phyloP scores from a whole-genome alignment of 2,888 invertebrate species.

The Drosophila atripex region DNA sequence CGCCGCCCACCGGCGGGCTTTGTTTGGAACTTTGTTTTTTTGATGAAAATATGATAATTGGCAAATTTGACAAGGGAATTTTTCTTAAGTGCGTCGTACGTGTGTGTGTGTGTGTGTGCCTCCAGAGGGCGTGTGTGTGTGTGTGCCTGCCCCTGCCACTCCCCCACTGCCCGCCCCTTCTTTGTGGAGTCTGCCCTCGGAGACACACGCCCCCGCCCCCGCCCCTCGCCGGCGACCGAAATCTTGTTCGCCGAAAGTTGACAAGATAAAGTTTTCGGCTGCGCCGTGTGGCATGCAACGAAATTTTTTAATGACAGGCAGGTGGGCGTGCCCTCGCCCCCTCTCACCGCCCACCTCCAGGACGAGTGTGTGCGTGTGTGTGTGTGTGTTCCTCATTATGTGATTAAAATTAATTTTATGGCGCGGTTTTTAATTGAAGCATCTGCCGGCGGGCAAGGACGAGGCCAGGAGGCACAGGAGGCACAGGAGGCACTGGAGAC shows the following conservation, averaged over 20 bases:
- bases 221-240: background rate
- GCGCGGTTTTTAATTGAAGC: conserved; percentile 81
- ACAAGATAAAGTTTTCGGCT: conserved; percentile 77
- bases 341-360: background rate
- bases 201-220: too few species aligned
- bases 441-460: conserved; percentile 44
- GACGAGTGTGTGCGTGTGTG: conserved; percentile 17
- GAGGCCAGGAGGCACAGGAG: too few species aligned
- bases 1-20: conserved; percentile 47
- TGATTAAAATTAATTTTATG: conserved; percentile 80
- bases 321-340: conserved; percentile 41
- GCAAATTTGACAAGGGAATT: conserved; percentile 83
- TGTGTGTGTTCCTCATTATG: conserved; percentile 72
- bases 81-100: conserved; percentile 75
- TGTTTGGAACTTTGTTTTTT: conserved; percentile 78
- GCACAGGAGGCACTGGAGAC: too few species aligned
- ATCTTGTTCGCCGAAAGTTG: conserved; percentile 56
- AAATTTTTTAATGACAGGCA: conserved; percentile 79
- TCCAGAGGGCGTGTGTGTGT: conserved; percentile 5
- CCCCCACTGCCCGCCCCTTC: background rate
- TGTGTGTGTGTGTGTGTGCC: conserved; percentile 15
- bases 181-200: background rate
- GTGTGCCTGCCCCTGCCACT: conserved; percentile 17
- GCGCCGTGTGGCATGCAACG: conserved; percentile 63
- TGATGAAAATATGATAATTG: conserved; percentile 84